These are phyloP conservation scores for Aphis craccivora DNA, from an alignment of 1,140 invertebrate species.

Conservation along the genomic window DNA sequence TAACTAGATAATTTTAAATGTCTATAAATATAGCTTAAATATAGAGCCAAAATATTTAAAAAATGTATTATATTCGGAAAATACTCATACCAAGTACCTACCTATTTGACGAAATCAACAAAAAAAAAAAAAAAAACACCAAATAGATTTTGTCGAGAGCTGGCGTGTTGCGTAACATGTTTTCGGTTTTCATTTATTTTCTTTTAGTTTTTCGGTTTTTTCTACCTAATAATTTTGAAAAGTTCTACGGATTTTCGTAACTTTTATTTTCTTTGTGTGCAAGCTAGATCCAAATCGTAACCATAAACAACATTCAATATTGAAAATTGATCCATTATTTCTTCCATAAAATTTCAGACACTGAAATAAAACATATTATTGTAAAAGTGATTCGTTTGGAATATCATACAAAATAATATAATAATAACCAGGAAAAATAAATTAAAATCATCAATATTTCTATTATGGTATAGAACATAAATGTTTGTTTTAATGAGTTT, in stretches of 20 bases:
- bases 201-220: background rate
- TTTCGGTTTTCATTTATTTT: background rate
- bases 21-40: background rate
- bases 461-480: background rate
- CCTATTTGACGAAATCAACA: background rate
- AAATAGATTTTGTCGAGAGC: background rate
- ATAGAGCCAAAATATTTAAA: background rate
- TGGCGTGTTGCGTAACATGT: background rate
- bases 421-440: background rate
- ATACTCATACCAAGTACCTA: no score
- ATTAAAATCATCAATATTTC: background rate
- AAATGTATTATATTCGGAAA: background rate
- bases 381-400: background rate
- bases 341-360: background rate
- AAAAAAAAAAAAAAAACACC: background rate
- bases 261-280: no score
- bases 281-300: background rate
- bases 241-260: background rate
- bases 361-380: background rate
- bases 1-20: background rate
- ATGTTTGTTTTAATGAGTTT: background rate
- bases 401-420: background rate
- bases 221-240: background rate
- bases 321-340: background rate
- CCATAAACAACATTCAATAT: background rate